Conservation (phyloP, 1,140 invertebrate species). For the Ditylenchus dipsaci region DNA sequence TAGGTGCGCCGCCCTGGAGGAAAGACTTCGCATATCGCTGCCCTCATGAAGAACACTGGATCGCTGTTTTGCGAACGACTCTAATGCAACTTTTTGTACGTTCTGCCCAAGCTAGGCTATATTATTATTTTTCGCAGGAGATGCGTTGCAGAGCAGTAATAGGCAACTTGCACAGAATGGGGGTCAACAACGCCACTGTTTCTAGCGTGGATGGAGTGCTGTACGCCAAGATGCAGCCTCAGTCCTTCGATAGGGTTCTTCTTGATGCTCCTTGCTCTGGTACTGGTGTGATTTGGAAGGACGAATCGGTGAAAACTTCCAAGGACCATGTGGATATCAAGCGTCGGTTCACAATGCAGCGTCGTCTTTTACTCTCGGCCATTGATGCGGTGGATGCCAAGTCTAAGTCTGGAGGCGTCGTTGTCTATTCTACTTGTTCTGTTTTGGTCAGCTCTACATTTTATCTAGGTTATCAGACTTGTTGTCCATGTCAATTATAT, state of each 20-base stretch:
- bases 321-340: conserved; percentile 73
- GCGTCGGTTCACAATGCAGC: conserved; percentile 78
- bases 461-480: too few relatives aligned
- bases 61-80: conserved; percentile 93
- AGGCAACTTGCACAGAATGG: conserved; percentile 91
- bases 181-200: conserved; percentile 86
- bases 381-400: conserved; percentile 92
- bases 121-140: conserved; percentile 23
- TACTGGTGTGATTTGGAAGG: conserved; percentile 96
- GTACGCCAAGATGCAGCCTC: conserved; percentile 65
- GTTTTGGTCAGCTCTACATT: conserved; percentile 68
- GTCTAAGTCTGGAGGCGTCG: conserved; percentile 81
- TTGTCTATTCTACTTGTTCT: conserved; percentile 98
- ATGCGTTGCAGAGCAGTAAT: conserved; percentile 80
- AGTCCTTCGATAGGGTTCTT: conserved; percentile 89
- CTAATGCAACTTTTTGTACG: conserved; percentile 67
- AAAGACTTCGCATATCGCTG: conserved; percentile 86
- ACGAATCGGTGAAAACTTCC: conserved; percentile 85
- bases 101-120: too few relatives aligned
- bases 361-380: conserved; percentile 83
- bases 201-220: conserved; percentile 82
- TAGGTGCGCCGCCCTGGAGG: conserved; percentile 97
- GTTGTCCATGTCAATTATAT: not conserved
- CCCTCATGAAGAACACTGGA: conserved; percentile 98
- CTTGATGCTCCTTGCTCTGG: conserved; percentile 97